A percentile compares a stretch with the other conserved stretches of the same genome.
These are phyloP conservation scores for Nomada lathburiana DNA, from an alignment of 2,888 invertebrate species.

Conservation along the genomic window DNA sequence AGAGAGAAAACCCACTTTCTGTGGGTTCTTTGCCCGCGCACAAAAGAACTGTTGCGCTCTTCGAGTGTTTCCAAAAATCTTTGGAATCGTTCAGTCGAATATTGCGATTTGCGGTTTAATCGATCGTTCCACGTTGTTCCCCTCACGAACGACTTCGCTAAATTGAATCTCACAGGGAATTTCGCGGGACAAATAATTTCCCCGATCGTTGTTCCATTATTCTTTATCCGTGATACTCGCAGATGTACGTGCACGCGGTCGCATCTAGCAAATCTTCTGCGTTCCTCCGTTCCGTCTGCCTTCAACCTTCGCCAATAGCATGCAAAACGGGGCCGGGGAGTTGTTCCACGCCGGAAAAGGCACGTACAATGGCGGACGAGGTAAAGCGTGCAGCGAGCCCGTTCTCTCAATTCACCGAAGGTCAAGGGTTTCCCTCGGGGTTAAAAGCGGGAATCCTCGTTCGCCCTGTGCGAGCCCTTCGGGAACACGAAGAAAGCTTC, in stretches of 20 bases:
- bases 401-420: conserved; percentile 54
- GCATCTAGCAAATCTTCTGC: conserved; percentile 16
- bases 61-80: conserved; percentile 8
- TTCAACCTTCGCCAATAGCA: conserved; percentile 48
- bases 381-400: conserved; percentile 40
- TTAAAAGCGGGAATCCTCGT: conserved; percentile 51
- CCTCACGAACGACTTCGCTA: neutral
- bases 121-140: neutral
- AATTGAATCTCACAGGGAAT: neutral
- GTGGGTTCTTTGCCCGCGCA: neutral
- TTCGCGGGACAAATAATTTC: neutral
- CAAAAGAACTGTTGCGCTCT: conserved; percentile 41
- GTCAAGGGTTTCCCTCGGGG: conserved; percentile 57
- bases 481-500: conserved; percentile 7
- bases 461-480: conserved; percentile 39
- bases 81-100: conserved; percentile 1
- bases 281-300: conserved; percentile 2
- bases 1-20: neutral
- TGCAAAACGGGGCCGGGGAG: conserved; percentile 55
- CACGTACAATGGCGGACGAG: conserved; percentile 52
- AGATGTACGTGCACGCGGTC: neutral
- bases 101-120: conserved; percentile 27
- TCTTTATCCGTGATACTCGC: neutral
- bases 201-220: neutral
- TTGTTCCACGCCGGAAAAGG: conserved; percentile 50